These are phyloP conservation scores for Wasmannia auropunctata DNA, from an alignment of 1,140 invertebrate species.

Conservation along the genomic window DNA sequence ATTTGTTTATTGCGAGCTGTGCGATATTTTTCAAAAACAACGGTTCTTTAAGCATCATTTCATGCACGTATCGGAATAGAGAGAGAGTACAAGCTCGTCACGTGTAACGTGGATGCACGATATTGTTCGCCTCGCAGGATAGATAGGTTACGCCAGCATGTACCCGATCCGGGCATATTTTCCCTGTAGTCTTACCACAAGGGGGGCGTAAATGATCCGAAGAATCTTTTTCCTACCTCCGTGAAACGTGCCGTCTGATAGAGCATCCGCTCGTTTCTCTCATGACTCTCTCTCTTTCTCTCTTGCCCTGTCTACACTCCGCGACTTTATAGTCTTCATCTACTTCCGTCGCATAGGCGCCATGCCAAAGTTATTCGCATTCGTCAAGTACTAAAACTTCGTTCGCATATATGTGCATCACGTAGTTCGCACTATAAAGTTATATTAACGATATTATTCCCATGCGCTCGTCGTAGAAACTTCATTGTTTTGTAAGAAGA, in stretches of 20 bases:
- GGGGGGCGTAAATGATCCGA: conserved; percentile 64
- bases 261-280: conserved; percentile 28
- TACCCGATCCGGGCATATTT: conserved; percentile 72
- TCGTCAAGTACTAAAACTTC: conserved; percentile 49
- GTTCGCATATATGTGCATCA: not conserved
- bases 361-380: conserved; percentile 39
- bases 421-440: conserved; percentile 12
- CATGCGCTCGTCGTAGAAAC: conserved; percentile 9
- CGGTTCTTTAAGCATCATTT: conserved; percentile 51
- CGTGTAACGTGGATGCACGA: conserved; percentile 62
- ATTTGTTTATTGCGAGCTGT: conserved; percentile 15
- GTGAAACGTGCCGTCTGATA: conserved; percentile 37
- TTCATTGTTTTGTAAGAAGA: conserved; percentile 39
- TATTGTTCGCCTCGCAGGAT: conserved; percentile 74
- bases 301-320: conserved; percentile 38
- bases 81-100: conserved; percentile 45
- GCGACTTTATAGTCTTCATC: conserved; percentile 47
- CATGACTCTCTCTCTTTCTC: not conserved
- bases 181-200: conserved; percentile 59
- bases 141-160: conserved; percentile 75
- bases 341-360: conserved; percentile 29
- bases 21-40: conserved; percentile 52
- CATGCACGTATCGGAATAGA: conserved; percentile 15
- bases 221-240: conserved; percentile 56
- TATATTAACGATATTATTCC: conserved; percentile 52